Conservation (phyloP, 2,797 vertebrate genomes). For the Lacerta agilis region DNA sequence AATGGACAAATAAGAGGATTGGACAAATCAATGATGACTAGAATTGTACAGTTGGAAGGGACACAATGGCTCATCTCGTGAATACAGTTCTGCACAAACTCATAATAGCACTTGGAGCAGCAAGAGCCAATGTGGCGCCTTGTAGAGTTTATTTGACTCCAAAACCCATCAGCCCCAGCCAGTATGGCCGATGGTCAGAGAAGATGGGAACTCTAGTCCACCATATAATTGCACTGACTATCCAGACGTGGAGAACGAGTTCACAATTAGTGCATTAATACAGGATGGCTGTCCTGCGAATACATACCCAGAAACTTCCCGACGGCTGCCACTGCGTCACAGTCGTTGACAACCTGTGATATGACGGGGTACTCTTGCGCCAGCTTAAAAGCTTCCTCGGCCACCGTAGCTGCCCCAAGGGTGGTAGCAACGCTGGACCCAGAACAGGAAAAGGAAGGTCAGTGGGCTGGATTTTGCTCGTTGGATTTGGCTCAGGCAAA, state of each 20-base stretch:
- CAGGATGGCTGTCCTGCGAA: background rate
- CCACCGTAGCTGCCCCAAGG: constrained; percentile 82
- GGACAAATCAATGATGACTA: too few relatives aligned
- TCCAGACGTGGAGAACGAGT: background rate
- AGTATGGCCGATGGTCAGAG: background rate
- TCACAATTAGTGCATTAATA: too few relatives aligned
- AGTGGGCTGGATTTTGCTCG: background rate
- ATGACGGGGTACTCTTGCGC: constrained; percentile 82
- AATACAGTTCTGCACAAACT: too few relatives aligned
- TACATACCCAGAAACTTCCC: constrained; percentile 85
- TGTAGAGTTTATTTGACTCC: too few relatives aligned
- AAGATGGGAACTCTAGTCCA: background rate
- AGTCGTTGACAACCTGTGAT: constrained; percentile 85
- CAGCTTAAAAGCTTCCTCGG: constrained; percentile 82
- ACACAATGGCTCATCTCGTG: too few relatives aligned
- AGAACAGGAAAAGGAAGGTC: background rate
- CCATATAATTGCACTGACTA: background rate
- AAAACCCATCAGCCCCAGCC: background rate
- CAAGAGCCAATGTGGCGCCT: too few relatives aligned
- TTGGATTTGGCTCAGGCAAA: background rate
- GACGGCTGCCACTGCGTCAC: constrained; percentile 84
- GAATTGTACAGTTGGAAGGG: too few relatives aligned
- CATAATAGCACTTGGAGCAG: too few relatives aligned
- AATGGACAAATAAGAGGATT: too few relatives aligned
- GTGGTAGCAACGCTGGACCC: constrained; percentile 84